These are phyloP conservation scores for Puma concolor DNA, from an alignment of 2,113 vertebrate species.

Conservation along the genomic window DNA sequence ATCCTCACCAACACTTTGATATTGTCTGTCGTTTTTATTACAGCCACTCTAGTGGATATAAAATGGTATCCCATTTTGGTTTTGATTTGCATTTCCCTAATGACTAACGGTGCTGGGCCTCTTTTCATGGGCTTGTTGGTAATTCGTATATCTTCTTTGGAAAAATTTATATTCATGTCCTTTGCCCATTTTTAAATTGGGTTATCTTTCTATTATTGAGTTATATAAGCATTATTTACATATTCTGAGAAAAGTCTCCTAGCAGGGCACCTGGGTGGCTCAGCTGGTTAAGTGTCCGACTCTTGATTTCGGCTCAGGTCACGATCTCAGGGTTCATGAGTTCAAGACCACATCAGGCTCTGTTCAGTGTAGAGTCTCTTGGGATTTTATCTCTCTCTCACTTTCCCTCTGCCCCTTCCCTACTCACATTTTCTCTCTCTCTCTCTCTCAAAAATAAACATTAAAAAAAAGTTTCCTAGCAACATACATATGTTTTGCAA, in stretches of 20 bases:
- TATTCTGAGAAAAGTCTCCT: neutral
- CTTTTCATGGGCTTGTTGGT: neutral
- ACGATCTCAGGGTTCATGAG: too few species aligned
- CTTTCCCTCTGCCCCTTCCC: too few species aligned
- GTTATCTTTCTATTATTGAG: neutral
- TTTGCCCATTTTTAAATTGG: neutral
- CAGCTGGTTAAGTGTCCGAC: too few species aligned
- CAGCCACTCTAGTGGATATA: neutral
- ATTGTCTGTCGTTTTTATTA: neutral
- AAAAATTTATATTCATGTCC: neutral
- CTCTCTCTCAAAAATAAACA: too few species aligned
- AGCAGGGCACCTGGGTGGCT: neutral
- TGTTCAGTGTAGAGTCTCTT: too few species aligned
- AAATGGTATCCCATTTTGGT: neutral
- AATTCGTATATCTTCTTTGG: neutral
- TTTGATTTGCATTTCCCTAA: neutral
- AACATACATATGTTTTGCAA: neutral
- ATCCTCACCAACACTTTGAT: neutral
- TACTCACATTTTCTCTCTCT: too few species aligned
- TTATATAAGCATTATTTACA: neutral
- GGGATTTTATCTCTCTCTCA: too few species aligned
- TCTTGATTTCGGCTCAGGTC: too few species aligned
- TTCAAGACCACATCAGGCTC: too few species aligned
- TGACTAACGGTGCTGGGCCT: neutral
- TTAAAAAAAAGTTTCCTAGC: neutral